Conservation (phyloP, 2,797 vertebrate species). For the Aphelocoma californica region DNA sequence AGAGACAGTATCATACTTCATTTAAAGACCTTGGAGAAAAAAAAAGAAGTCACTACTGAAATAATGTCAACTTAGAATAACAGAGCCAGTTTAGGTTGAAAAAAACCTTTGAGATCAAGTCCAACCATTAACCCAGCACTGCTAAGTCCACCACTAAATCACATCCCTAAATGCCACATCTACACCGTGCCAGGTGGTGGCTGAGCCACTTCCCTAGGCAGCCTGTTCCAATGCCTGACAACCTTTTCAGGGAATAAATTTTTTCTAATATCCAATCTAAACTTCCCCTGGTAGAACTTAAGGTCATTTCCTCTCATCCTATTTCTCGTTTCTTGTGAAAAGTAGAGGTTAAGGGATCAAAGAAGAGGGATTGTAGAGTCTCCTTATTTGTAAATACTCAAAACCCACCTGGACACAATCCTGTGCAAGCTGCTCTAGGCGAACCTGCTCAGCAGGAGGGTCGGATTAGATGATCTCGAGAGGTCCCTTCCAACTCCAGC, state of each 20-base stretch:
- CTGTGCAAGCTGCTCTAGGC: background rate
- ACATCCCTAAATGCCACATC: background rate
- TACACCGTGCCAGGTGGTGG: background rate
- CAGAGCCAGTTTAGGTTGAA: background rate
- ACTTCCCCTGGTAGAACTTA: background rate
- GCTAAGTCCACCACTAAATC: background rate
- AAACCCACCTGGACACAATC: background rate
- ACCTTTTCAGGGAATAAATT: background rate
- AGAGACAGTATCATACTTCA: background rate
- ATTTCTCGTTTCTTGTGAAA: background rate
- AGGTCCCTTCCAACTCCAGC: background rate
- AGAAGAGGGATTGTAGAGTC: background rate
- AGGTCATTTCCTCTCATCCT: background rate
- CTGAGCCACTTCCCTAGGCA: background rate
- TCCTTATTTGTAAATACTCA: background rate
- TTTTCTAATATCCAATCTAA: background rate
- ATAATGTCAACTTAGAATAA: background rate
- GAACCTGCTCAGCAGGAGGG: background rate
- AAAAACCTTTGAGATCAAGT: background rate
- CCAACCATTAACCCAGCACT: background rate
- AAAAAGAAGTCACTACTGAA: slow-evolving; percentile 16
- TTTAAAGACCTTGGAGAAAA: background rate
- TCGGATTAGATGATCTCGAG: background rate
- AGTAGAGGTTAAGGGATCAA: background rate
- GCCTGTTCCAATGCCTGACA: background rate